Evolutionary conservation across 1,140 invertebrate genomes (phyloP), one percentile per base, ranked within the genome.

Genomic region (Ips nitidus): DNA sequence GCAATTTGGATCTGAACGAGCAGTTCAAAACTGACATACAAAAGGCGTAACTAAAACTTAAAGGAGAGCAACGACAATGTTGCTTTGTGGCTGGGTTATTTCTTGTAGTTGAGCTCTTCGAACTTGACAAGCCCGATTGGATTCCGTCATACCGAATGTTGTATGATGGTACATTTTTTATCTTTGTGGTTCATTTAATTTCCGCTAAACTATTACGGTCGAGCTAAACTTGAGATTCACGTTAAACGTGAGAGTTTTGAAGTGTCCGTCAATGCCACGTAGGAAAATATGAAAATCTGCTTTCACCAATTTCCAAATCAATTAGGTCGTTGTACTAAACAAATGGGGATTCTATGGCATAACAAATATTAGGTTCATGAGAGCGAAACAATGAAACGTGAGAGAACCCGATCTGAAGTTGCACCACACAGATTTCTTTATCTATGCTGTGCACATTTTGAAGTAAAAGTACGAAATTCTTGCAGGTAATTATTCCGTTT

Each of bases 91-190:
- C 41, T 36, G 47, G 53, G 45, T 52, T 63, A 63, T 52, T 60
- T 60, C 58, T 60, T 52, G 61, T 52, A 41, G 61, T 63, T 63
- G 58, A 42, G 41, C 58, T 60, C 58, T 60, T 60, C 37, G 41
- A 60, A 60, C 41, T 60, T 43, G 58, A 60, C 43, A 41, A 42
- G 61, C 47, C 36, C 47, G 61, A 63, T 63, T 40, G 61, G 38
- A 63, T 63, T 63, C 61, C 61, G 52, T 52, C 61, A 63, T 22
- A 60, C 58, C 41, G 58, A 63, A 8, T 50, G 45, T 22, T 50
- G 45, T 22, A 50, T 50, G 3, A 60, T 60, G 58, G 40, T 45
- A 43, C 42, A 45, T 60, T 60, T 60, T 22, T 50, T 50, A 22
- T 22, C 45, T 50, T 50, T 50, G 56, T 41, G 56, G 56, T 41